These are phyloP conservation scores for Rachycentron canadum DNA, from an alignment of 2,797 vertebrate species.

Conservation along the genomic window DNA sequence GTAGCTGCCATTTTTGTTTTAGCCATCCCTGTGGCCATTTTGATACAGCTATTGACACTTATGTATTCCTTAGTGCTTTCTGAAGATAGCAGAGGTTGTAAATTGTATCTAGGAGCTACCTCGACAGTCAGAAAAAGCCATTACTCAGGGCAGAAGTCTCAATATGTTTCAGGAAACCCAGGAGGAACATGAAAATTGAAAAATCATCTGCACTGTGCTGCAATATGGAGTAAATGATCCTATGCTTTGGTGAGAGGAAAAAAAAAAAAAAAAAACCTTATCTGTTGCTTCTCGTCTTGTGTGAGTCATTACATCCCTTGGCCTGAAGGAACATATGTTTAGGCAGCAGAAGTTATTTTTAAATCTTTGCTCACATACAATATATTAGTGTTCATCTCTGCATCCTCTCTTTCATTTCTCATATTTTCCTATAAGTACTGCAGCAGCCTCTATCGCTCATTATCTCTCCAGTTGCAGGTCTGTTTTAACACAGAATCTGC, in stretches of 20 bases:
- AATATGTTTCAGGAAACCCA: constrained; percentile 70
- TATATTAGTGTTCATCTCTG: constrained; percentile 20
- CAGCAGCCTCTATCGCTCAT: constrained; percentile 18
- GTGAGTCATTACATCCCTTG: constrained; percentile 59
- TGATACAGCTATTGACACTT: constrained; percentile 54
- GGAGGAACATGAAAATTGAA: constrained; percentile 75
- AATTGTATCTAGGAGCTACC: constrained; percentile 68
- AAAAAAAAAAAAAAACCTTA: neutral
- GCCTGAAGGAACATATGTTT: constrained; percentile 54
- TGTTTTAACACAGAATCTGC: neutral
- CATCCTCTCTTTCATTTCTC: constrained; percentile 23
- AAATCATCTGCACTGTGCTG: constrained; percentile 59
- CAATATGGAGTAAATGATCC: constrained; percentile 73
- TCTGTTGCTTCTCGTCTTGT: constrained; percentile 49
- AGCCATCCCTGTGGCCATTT: constrained; percentile 39
- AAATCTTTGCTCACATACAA: constrained; percentile 37
- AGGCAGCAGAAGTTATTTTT: constrained; percentile 57
- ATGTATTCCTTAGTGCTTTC: constrained; percentile 52
- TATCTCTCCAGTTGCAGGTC: constrained; percentile 15
- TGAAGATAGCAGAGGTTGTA: constrained; percentile 56
- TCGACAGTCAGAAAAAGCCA: constrained; percentile 59
- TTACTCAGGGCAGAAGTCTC: constrained; percentile 72
- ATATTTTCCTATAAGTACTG: constrained; percentile 3
- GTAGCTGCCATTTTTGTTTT: constrained; percentile 21
- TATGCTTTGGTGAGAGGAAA: constrained; percentile 45